Base-by-base conservation (phyloP, 1,140 invertebrate species). In the Platorchestia sp. region DNA sequence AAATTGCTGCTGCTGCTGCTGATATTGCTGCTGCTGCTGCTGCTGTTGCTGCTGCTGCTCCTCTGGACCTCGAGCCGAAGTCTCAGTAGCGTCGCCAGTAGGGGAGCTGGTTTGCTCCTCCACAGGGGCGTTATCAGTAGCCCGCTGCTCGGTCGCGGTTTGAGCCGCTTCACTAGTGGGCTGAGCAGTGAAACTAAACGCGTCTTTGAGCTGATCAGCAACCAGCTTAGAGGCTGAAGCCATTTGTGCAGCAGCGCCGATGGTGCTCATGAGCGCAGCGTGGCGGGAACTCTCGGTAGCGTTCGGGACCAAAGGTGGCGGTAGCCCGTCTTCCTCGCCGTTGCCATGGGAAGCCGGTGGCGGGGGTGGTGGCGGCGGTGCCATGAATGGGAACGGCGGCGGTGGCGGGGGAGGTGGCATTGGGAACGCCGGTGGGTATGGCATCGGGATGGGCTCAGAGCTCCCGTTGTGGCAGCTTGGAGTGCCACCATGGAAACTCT, bases 161-260 rank as follows among this genome's bases (percentile, higher is more conserved):
- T 89, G 87, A 89, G 87, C 41, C 36, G 6, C 87, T 3, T 27
- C 43, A 44, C 42, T 36, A 27, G 87, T 19, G 27, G 43, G 16
- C 41, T 43, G 87, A 22, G 43, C 36, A 14, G 53, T 27, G 41
- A 89, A 44, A 43, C 87, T 36, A 44, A 89, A 89, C 14, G 87
- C 87, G 43, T 44, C 87, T 42, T 41, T 42, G 43, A 89, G n/a
- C 43, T 89, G 87, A 44, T 89, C 87, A 89, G 41, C 43, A 89
- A 89, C 87, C 5, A 89, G n/a, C 42, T 89, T 93, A 44, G 91
- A 40, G 40, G 43, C 40, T 47, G 91, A 93, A 45, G 91, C 45
- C 43, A 93, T 47, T 44, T 93, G 91, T 5, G 91, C 91, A 93
- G 91, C 91, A n/a, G 91, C 91, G 45, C 91, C 91, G 45, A 93